A percentile compares a stretch with the other conserved stretches of the same genome.
Evolutionary conservation across 2,113 vertebrate genomes (phyloP).

Genomic region (Corythoichthys intestinalis): DNA sequence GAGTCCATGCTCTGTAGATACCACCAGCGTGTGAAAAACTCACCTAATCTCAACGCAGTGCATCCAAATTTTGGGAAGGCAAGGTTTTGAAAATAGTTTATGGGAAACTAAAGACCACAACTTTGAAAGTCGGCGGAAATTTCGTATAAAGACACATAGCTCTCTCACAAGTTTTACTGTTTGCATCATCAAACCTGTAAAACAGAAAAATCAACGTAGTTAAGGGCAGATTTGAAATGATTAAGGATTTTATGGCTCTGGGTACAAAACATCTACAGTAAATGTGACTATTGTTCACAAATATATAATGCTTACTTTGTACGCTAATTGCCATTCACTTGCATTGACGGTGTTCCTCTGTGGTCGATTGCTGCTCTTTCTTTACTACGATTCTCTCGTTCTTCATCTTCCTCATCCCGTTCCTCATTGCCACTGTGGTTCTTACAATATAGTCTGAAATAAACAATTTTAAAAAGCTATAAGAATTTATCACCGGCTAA

Average conservation of each 20-base stretch:
- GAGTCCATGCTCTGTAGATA: constrained; percentile 30
- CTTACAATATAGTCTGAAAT: constrained; percentile 92
- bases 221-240: not conserved
- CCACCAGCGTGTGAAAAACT: constrained; percentile 31
- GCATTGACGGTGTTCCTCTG: constrained; percentile 76
- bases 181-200: constrained; percentile 46
- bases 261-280: not conserved
- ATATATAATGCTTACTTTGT: constrained; percentile 4
- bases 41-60: constrained; percentile 9
- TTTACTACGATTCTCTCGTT: constrained; percentile 93
- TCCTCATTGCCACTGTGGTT: constrained; percentile 99
- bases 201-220: not conserved
- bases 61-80: not conserved
- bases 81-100: constrained; percentile 16
- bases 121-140: constrained; percentile 45
- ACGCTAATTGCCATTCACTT: constrained; percentile 97
- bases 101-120: constrained; percentile 30
- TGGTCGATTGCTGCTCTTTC: constrained; percentile 82
- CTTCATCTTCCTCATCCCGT: constrained; percentile 97
- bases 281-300: not conserved
- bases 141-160: constrained; percentile 67
- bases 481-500: not conserved
- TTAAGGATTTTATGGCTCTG: not conserved
- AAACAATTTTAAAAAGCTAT: not conserved
- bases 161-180: constrained; percentile 32